These are phyloP conservation scores for Sitophilus oryzae DNA, from an alignment of 1,140 invertebrate genomes.

Conservation along the genomic window DNA sequence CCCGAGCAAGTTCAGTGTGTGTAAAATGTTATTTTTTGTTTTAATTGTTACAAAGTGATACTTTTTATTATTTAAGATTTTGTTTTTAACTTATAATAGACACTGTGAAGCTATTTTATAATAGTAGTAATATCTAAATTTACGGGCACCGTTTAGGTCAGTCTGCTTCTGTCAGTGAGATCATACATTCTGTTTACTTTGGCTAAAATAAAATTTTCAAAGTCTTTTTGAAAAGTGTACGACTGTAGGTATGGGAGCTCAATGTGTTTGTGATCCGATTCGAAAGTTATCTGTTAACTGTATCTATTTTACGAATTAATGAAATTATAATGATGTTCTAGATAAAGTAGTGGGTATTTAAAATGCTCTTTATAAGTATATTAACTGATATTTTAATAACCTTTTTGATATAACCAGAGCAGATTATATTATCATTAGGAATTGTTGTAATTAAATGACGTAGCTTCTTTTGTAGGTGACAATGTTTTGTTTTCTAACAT, in stretches of 20 bases:
- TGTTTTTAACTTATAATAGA: constrained; percentile 26
- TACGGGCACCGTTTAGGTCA: constrained; percentile 15
- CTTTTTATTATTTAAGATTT: constrained; percentile 32
- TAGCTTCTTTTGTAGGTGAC: not conserved
- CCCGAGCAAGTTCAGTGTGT: constrained; percentile 24
- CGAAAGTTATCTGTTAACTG: not conserved
- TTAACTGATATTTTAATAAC: constrained; percentile 12
- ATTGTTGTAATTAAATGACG: not conserved
- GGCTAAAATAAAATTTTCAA: too few species aligned
- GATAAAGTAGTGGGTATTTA: constrained; percentile 2
- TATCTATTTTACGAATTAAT: not conserved
- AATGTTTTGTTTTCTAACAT: not conserved
- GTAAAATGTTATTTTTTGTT: constrained; percentile 39
- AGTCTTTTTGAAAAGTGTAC: not conserved
- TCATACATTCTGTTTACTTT: too few species aligned
- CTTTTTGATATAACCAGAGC: constrained; percentile 12
- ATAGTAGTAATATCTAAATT: too few species aligned
- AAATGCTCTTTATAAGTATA: constrained; percentile 1
- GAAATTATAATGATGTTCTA: constrained; percentile 2
- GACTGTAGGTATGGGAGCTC: constrained; percentile 4
- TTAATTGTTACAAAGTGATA: constrained; percentile 43
- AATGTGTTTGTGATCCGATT: constrained; percentile 9
- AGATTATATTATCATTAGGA: constrained; percentile 15
- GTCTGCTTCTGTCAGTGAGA: constrained; percentile 40
- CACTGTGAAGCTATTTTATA: constrained; percentile 30